Conservation (phyloP, 2,113 vertebrate species). For the Mesembrinibis cayennensis region DNA sequence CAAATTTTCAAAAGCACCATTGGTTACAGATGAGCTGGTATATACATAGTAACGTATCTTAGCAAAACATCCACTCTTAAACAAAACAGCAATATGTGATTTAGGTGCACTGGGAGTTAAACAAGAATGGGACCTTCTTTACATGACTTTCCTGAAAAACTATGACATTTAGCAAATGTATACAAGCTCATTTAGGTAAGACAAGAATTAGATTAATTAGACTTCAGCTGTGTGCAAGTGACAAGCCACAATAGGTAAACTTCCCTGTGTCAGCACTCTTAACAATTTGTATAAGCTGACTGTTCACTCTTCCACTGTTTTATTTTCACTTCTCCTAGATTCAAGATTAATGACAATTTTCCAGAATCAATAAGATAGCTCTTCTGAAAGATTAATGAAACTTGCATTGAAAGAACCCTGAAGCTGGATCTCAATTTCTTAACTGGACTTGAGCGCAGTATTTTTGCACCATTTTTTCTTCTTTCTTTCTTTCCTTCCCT, state of each 20-base stretch:
- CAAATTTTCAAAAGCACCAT: not conserved
- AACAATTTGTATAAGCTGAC: not conserved
- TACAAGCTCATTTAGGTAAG: not conserved
- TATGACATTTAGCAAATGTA: not conserved
- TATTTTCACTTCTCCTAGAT: not conserved
- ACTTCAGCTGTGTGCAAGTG: not conserved
- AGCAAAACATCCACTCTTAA: not conserved
- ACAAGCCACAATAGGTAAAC: not conserved
- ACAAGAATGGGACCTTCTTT: not conserved
- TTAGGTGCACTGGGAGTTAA: not conserved
- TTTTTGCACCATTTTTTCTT: not conserved
- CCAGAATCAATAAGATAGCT: not conserved
- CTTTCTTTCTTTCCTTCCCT: not conserved
- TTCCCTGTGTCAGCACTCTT: slow-evolving; percentile 9
- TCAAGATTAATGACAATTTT: slow-evolving; percentile 31
- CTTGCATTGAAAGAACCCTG: not conserved
- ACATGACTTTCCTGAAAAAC: not conserved
- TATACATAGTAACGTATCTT: not conserved
- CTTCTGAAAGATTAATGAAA: not conserved
- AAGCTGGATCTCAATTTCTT: slow-evolving; percentile 3
- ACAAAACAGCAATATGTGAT: not conserved
- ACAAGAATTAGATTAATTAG: not conserved
- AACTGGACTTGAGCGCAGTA: not conserved
- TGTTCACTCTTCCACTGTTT: not conserved
- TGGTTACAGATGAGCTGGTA: not conserved